Base-by-base conservation (phyloP, 92 coral and sea anemone genomes). In the Palythoa heliodiscus region DNA sequence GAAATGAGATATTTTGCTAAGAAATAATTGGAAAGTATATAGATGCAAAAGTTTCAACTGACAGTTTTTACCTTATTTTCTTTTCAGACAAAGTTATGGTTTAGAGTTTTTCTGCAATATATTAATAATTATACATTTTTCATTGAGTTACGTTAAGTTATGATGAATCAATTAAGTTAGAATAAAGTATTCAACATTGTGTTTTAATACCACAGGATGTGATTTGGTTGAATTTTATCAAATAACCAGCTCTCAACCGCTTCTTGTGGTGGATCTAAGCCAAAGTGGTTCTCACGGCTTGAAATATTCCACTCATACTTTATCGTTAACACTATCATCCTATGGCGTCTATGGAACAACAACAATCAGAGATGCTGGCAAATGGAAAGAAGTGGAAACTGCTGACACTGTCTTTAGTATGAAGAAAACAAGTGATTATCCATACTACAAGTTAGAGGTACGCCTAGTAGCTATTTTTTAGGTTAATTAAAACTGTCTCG, bases 321-420 rank as follows among this genome's bases (percentile, higher is more conserved):
- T 76, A 9, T 64, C 81, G 1, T 1, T 76, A 3, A 0, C 0
- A 0, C 67, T 76, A 11, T 53, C 53, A 76, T 76, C 81, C 2
- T 54, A 52, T 25, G 48, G 68, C 10, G 63, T 76, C 68, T 13
- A 76, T 5, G 81, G 81, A 24, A 76, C 15, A 15, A 43, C 67
- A 25, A 40, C 66, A 76, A 8, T 76, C 15, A 76, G 39, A 54
- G 81, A 76, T 2, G 23, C 13, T 11, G 67, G 67, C 11, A 76
- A 15, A 4, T 76, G 81, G 81, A 76, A 37, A 29, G 81, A 76
- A 52, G 81, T 76, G 48, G 58, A 50, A 19, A 54, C 38, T 25
- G 1, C 60, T 2, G 8, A 47, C 0, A 16, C 67, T 3, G 81
- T 54, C 2, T 76, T 76, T 12, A 25, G 68, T 12, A 54, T 76